Conservation (phyloP, 1,140 invertebrate genomes). For the Limonius californicus region DNA sequence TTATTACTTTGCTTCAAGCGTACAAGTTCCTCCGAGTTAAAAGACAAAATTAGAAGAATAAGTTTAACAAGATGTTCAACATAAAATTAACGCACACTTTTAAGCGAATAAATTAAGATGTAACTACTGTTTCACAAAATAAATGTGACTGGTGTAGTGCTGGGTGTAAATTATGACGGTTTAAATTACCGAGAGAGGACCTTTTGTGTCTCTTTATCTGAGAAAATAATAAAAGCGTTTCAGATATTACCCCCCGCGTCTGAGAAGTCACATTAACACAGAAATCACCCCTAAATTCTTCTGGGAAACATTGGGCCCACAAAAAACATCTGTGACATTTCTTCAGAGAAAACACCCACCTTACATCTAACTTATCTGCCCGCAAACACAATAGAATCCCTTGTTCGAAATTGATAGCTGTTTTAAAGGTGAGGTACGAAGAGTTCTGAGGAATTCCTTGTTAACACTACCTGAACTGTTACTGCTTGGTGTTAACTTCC, state of each 20-base stretch:
- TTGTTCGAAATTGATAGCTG: background rate
- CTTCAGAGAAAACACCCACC: background rate
- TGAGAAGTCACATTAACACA: slow-evolving; percentile 14
- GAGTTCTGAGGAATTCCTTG: too few relatives aligned
- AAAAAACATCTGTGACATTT: slow-evolving; percentile 6
- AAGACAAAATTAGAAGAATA: background rate
- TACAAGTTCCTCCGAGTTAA: background rate
- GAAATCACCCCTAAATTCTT: slow-evolving; percentile 10
- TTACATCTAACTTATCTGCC: background rate
- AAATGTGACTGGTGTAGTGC: background rate
- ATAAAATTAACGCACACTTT: background rate
- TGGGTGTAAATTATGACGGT: background rate
- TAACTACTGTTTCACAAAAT: slow-evolving; percentile 3
- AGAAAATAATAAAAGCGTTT: background rate
- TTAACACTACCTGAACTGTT: too few relatives aligned
- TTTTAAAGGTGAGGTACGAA: background rate
- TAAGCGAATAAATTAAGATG: background rate
- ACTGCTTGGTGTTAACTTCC: too few relatives aligned
- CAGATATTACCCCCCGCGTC: background rate
- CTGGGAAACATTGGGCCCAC: background rate
- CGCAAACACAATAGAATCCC: background rate
- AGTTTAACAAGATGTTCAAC: background rate
- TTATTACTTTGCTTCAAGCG: too few relatives aligned
- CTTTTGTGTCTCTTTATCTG: background rate
- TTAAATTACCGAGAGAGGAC: background rate